Evolutionary conservation across 2,113 vertebrate genomes (phyloP).

Genomic region (Panthera uncia): DNA sequence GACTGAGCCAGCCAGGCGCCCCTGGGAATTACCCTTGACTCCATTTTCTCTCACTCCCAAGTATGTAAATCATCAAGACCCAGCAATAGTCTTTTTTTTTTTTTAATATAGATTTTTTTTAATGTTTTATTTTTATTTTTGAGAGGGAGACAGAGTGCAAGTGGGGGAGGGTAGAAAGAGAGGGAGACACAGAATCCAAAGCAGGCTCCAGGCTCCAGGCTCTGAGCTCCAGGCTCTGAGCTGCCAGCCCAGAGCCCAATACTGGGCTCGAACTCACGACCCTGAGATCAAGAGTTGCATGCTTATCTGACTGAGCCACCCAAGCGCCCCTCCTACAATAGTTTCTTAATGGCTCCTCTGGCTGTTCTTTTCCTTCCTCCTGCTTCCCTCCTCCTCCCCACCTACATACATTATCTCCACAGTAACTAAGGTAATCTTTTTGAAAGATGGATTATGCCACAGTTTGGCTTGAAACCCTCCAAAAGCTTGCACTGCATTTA

Average conservation of each 20-base stretch:
- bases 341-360: neutral
- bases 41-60: neutral
- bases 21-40: neutral
- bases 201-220: too few species aligned
- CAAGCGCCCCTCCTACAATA: neutral
- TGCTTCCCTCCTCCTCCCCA: neutral
- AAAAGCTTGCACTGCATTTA: neutral
- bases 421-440: neutral
- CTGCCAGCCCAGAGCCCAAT: too few species aligned
- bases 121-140: too few species aligned
- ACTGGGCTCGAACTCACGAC: accelerated
- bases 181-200: too few species aligned
- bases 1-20: too few species aligned
- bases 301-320: too few species aligned
- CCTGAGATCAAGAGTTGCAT: too few species aligned
- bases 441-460: neutral
- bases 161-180: too few species aligned
- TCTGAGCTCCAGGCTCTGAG: too few species aligned
- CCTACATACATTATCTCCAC: neutral
- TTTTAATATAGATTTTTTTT: too few species aligned
- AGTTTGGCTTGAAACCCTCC: neutral
- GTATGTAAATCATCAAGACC: neutral
- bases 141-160: too few species aligned
- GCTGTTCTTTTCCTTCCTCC: neutral
- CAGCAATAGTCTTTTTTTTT: neutral